Conservation (phyloP, 2,888 invertebrate genomes). For the Netelia melanura region DNA sequence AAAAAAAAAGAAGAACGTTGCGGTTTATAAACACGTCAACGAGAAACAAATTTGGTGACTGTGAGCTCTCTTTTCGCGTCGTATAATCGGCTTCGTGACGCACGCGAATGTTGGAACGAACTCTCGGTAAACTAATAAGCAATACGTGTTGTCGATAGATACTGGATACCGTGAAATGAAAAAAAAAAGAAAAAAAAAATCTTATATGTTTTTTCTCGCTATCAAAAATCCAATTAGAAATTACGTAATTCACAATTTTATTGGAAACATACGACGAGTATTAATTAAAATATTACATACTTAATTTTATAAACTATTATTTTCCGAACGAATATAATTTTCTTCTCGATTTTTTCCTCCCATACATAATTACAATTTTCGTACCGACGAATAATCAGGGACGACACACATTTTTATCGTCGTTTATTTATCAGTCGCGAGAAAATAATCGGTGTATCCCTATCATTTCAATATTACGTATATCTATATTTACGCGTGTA, state of each 20-base stretch:
- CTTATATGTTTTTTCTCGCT: background rate
- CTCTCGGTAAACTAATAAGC: slow-evolving; percentile 18
- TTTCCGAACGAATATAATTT: background rate
- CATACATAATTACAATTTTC: background rate
- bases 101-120: slow-evolving; percentile 36
- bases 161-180: background rate
- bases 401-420: slow-evolving; percentile 15
- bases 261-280: too few relatives aligned
- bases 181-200: background rate
- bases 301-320: too few relatives aligned
- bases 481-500: background rate
- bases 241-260: too few relatives aligned
- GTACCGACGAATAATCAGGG: background rate
- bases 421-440: slow-evolving; percentile 22
- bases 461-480: background rate
- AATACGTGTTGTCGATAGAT: background rate
- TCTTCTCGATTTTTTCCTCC: background rate
- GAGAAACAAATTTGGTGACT: background rate
- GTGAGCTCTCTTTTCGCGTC: background rate
- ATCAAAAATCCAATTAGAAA: too few relatives aligned
- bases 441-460: slow-evolving; percentile 13
- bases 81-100: slow-evolving; percentile 36
- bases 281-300: too few relatives aligned
- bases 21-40: background rate
- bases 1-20: background rate